Evolutionary conservation across 2,113 vertebrate species (phyloP).

Genomic region (Nibea albiflora): DNA sequence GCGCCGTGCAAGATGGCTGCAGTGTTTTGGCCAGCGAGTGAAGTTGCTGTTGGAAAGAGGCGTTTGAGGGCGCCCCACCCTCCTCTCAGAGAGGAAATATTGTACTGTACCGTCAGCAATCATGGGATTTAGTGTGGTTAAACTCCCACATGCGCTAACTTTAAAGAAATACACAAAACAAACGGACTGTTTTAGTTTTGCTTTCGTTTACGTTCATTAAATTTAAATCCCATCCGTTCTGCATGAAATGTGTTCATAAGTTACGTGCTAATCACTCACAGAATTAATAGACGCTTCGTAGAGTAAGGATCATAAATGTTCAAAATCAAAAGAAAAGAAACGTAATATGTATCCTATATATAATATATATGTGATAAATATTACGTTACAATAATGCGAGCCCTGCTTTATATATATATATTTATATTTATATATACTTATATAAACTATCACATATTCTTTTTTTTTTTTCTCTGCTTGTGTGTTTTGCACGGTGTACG

Average conservation of each 20-base stretch:
- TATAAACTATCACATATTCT: too few relatives aligned
- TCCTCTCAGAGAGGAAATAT: conserved; percentile 37
- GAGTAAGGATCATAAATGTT: neutral
- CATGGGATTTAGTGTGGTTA: neutral
- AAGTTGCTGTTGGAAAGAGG: conserved; percentile 62
- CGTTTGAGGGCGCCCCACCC: conserved; percentile 72
- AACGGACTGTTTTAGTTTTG: neutral
- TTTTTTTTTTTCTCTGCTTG: too few relatives aligned
- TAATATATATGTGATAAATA: neutral
- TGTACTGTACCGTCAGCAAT: conserved; percentile 26
- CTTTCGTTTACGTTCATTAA: neutral
- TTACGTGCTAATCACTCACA: too few relatives aligned
- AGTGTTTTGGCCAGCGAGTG: conserved; percentile 57
- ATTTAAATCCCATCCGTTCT: neutral
- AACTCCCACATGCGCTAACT: neutral
- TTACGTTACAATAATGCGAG: too few relatives aligned
- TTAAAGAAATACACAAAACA: neutral
- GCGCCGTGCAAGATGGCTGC: conserved; percentile 80
- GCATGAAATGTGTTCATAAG: too few relatives aligned
- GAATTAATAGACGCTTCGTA: too few relatives aligned
- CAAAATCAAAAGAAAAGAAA: neutral
- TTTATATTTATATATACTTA: too few relatives aligned
- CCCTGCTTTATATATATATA: too few relatives aligned
- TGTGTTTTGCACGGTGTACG: conserved; percentile 6
- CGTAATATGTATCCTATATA: too few relatives aligned